Evolutionary conservation across 1,140 invertebrate genomes (phyloP).

Genomic region (Papilio aristodemus): DNA sequence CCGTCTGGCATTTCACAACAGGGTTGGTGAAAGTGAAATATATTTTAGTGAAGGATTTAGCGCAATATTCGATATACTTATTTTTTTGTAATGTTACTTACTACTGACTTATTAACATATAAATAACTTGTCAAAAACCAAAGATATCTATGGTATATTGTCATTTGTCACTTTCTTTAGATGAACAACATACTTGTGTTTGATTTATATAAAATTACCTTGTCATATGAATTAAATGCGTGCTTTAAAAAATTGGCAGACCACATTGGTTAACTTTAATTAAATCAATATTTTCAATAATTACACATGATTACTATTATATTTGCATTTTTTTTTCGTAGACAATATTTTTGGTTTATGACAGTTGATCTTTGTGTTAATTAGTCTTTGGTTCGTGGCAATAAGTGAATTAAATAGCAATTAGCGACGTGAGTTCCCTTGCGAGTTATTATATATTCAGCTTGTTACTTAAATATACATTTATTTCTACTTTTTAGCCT

Average conservation of each 20-base stretch:
- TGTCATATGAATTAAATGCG: too few relatives aligned
- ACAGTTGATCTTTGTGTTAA: conserved; percentile 6
- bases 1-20: conserved; percentile 22
- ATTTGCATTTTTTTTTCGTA: too few relatives aligned
- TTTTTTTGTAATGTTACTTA: background rate
- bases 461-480: conserved; percentile 46
- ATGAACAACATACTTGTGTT: too few relatives aligned
- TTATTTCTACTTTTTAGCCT: conserved; percentile 45
- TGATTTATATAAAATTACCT: too few relatives aligned
- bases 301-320: too few relatives aligned
- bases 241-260: too few relatives aligned
- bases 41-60: conserved; percentile 19
- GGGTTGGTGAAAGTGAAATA: conserved; percentile 17
- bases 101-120: background rate
- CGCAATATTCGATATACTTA: conserved; percentile 26
- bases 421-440: conserved; percentile 63
- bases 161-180: too few relatives aligned
- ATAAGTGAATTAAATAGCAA: conserved; percentile 52
- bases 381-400: background rate
- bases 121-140: background rate
- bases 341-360: background rate
- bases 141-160: too few relatives aligned
- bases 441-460: conserved; percentile 46
- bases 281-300: too few relatives aligned
- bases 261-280: too few relatives aligned